Conservation (phyloP, 2,888 invertebrate genomes). For the Branchellion lobata region DNA sequence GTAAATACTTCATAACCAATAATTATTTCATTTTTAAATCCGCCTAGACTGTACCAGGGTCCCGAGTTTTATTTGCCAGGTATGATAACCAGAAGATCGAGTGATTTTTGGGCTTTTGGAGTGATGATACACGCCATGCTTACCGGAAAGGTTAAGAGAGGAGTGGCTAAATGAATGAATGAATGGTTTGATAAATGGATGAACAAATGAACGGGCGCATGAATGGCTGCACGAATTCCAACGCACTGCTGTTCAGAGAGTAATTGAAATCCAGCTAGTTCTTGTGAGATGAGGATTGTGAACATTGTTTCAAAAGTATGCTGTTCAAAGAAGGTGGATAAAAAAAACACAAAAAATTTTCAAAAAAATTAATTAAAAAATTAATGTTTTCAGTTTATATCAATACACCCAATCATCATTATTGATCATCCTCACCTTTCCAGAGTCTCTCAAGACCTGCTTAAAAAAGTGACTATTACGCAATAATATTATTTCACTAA, state of each 20-base stretch:
- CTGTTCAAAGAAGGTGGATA: no score
- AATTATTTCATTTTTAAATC: neutral
- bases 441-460: slow-evolving; percentile 19
- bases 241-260: no score
- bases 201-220: no score
- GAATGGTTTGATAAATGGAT: no score
- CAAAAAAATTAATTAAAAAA: neutral
- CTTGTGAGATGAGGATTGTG: no score
- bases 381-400: slow-evolving; percentile 24
- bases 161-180: no score
- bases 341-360: neutral
- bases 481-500: no score
- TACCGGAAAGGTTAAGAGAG: slow-evolving; percentile 21
- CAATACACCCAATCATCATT: slow-evolving; percentile 12
- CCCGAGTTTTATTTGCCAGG: slow-evolving; percentile 38
- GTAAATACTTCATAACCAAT: no score
- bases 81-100: slow-evolving; percentile 38
- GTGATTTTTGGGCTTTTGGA: slow-evolving; percentile 39
- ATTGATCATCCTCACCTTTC: slow-evolving; percentile 23
- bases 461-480: slow-evolving; percentile 12
- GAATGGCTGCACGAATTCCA: no score
- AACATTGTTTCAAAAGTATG: no score
- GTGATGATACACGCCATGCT: slow-evolving; percentile 41
- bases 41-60: slow-evolving; percentile 37
- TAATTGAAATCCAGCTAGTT: no score